Percentiles rank a stretch among this genome's conserved stretches.
These are phyloP conservation scores for Natator depressus DNA, from an alignment of 2,113 vertebrate genomes.

Conservation along the genomic window DNA sequence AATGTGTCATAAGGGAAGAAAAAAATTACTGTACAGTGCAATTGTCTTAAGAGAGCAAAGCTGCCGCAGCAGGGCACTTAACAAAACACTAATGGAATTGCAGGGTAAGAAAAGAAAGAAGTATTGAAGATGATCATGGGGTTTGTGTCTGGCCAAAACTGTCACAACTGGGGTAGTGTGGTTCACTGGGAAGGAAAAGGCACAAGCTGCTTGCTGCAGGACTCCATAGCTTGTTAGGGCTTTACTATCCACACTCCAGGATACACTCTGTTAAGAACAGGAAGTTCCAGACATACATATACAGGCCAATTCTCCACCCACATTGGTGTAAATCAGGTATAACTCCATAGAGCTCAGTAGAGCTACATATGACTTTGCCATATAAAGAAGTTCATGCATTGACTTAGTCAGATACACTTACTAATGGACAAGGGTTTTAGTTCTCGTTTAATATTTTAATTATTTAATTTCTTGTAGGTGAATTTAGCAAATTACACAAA, in stretches of 20 bases:
- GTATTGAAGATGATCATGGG: background rate
- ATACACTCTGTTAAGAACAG: background rate
- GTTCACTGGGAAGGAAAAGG: background rate
- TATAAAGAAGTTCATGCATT: no score
- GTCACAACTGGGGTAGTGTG: background rate
- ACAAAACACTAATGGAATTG: background rate
- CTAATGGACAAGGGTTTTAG: no score
- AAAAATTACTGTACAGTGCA: background rate
- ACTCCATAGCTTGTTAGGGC: background rate
- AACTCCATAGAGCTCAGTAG: background rate
- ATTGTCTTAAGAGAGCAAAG: background rate
- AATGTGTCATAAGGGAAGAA: background rate
- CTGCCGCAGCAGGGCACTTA: background rate
- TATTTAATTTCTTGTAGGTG: no score
- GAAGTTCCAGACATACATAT: background rate
- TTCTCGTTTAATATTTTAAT: no score
- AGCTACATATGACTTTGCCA: background rate
- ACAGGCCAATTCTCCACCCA: background rate
- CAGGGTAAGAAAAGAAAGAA: background rate
- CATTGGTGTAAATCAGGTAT: background rate
- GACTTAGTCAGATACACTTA: no score
- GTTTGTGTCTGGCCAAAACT: fast-evolving
- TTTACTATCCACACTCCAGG: background rate
- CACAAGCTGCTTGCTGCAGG: background rate
- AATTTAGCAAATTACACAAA: no score